Evolutionary conservation across 2,888 invertebrate species (phyloP).

Genomic region (Gari tellinella): DNA sequence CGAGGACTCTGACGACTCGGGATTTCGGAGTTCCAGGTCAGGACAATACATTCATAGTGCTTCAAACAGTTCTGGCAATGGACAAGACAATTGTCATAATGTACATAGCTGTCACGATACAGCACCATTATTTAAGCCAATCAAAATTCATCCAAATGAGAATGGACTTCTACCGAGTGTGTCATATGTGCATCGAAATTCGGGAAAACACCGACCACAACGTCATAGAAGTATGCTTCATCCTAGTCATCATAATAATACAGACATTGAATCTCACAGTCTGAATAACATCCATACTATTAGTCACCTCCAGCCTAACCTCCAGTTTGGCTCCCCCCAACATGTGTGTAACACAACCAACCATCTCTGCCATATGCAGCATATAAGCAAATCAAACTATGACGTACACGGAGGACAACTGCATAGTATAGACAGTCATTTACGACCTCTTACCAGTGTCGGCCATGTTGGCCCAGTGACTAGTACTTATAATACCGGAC

Average conservation of each 20-base stretch:
- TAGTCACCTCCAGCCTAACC: too few relatives aligned
- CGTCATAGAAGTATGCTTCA: constrained; percentile 44
- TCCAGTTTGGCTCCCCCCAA: too few relatives aligned
- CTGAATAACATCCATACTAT: too few relatives aligned
- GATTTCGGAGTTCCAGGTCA: constrained; percentile 78
- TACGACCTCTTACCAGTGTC: constrained; percentile 42
- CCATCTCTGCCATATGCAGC: constrained; percentile 26
- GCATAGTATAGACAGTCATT: constrained; percentile 57
- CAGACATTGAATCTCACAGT: constrained; percentile 43
- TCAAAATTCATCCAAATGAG: constrained; percentile 67
- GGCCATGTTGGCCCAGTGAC: constrained; percentile 40
- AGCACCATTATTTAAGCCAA: constrained; percentile 72
- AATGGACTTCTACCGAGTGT: constrained; percentile 41
- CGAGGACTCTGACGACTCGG: constrained; percentile 80
- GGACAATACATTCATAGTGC: constrained; percentile 73
- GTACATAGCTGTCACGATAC: constrained; percentile 55
- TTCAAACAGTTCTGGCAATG: constrained; percentile 67
- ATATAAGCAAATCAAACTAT: constrained; percentile 54
- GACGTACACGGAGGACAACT: constrained; percentile 56
- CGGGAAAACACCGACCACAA: constrained; percentile 33
- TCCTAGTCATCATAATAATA: constrained; percentile 58
- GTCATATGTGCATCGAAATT: constrained; percentile 56
- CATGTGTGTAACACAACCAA: too few relatives aligned
- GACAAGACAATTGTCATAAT: constrained; percentile 52
- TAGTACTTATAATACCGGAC: constrained; percentile 37